Evolutionary conservation across 2,888 invertebrate species (phyloP).

Genomic region (Ichneumoninae sp.): DNA sequence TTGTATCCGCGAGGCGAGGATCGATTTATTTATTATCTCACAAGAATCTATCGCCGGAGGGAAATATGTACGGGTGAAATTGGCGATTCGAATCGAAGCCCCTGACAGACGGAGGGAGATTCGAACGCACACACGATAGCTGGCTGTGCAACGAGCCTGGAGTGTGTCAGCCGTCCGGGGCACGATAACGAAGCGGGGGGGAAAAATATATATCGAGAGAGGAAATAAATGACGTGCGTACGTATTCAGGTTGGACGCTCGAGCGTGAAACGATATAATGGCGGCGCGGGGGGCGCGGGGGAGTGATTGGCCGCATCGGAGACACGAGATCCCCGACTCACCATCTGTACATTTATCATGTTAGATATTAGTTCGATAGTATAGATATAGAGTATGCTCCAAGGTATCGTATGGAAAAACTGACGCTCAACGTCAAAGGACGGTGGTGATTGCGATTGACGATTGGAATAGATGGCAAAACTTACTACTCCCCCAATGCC

Average conservation of each 20-base stretch:
- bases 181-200: constrained; percentile 70
- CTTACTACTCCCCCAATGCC: constrained; percentile 5
- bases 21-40: constrained; percentile 57
- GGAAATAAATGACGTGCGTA: constrained; percentile 75
- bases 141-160: constrained; percentile 50
- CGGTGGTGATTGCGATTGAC: not conserved
- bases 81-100: constrained; percentile 63
- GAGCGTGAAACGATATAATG: constrained; percentile 78
- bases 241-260: constrained; percentile 75
- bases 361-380: constrained; percentile 64
- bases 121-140: not conserved
- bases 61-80: constrained; percentile 39
- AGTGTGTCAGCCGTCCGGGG: constrained; percentile 52
- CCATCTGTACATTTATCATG: constrained; percentile 59
- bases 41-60: constrained; percentile 44
- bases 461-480: constrained; percentile 24
- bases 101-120: not conserved
- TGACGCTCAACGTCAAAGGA: not conserved
- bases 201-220: constrained; percentile 71
- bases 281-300: constrained; percentile 38
- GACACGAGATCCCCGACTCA: constrained; percentile 30
- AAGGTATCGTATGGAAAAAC: not conserved
- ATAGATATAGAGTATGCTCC: not conserved
- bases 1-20: not conserved
- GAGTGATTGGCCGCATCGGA: constrained; percentile 57